These are phyloP conservation scores for Periplaneta americana DNA, from an alignment of 1,140 invertebrate species.

Conservation along the genomic window DNA sequence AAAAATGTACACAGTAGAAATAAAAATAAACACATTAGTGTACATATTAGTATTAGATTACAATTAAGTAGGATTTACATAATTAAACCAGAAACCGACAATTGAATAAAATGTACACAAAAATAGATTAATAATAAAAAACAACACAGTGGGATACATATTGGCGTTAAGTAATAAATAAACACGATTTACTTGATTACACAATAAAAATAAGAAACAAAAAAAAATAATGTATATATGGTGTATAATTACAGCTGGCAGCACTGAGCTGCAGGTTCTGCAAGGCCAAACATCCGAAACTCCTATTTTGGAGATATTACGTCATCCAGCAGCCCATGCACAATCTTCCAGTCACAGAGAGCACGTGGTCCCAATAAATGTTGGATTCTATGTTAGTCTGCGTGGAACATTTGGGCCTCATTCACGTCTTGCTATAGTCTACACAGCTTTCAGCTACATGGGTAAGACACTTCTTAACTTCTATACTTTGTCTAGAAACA, in stretches of 20 bases:
- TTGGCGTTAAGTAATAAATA: too few relatives aligned
- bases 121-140: too few relatives aligned
- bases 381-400: conserved; percentile 64
- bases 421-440: conserved; percentile 61
- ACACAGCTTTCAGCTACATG: conserved; percentile 66
- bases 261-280: conserved; percentile 52
- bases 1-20: too few relatives aligned
- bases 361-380: conserved; percentile 52
- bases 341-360: conserved; percentile 43
- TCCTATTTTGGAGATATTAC: conserved; percentile 50
- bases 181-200: too few relatives aligned
- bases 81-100: too few relatives aligned
- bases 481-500: conserved; percentile 8
- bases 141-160: too few relatives aligned
- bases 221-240: too few relatives aligned
- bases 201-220: too few relatives aligned
- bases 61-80: too few relatives aligned
- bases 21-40: too few relatives aligned
- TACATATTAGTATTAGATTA: too few relatives aligned
- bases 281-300: conserved; percentile 62
- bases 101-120: too few relatives aligned
- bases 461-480: conserved; percentile 44
- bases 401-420: conserved; percentile 55
- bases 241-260: conserved; percentile 38
- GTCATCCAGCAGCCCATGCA: conserved; percentile 44